Conservation (phyloP, 1,140 invertebrate genomes). For the Cherax destructor region DNA sequence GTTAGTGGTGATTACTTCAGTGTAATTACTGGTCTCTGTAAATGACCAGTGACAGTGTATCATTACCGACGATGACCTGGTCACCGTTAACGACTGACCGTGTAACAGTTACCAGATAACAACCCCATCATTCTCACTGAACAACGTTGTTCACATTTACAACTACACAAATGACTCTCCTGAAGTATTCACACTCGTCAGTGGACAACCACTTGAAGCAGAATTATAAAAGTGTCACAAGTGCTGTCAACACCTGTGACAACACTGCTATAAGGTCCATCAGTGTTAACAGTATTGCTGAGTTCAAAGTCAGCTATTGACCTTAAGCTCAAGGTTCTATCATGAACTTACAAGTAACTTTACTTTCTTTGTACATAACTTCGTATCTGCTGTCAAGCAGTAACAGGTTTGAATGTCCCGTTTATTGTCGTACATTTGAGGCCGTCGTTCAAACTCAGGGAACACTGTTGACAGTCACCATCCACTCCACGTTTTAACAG, state of each 20-base stretch:
- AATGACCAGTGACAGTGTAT: constrained; percentile 28
- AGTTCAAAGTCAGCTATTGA: neutral
- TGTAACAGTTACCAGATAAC: neutral
- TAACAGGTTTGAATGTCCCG: neutral
- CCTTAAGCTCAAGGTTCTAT: neutral
- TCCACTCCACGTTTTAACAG: neutral
- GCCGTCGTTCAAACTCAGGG: neutral
- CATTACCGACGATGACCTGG: neutral
- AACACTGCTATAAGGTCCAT: neutral
- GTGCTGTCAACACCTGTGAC: neutral
- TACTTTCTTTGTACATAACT: constrained; percentile 13
- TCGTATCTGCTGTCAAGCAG: neutral
- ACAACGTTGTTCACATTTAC: neutral
- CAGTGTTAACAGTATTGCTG: too few relatives aligned
- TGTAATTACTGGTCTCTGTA: constrained; percentile 38
- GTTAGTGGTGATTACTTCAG: neutral
- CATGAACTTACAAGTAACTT: neutral
- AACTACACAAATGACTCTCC: neutral
- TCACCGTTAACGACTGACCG: neutral
- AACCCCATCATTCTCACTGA: too few relatives aligned
- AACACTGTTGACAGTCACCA: neutral
- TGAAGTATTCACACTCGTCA: neutral
- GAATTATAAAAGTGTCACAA: constrained; percentile 1
- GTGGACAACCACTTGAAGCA: neutral
- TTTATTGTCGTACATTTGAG: constrained; percentile 9